These are phyloP conservation scores for Molossus alvarezi DNA, from an alignment of 2,797 vertebrate species.

Conservation along the genomic window DNA sequence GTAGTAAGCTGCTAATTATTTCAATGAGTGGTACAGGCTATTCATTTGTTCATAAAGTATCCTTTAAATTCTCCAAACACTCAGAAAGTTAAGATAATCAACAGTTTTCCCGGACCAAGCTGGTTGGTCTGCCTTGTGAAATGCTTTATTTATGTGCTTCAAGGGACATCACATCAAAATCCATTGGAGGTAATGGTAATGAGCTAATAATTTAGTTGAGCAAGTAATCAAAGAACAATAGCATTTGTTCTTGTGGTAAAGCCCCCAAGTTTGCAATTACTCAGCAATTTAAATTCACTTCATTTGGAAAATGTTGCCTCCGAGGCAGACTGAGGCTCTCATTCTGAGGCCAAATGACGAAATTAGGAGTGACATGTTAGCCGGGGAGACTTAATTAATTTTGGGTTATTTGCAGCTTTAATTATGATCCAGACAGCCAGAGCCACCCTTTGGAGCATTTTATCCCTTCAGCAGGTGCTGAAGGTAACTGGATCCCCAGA, in stretches of 20 bases:
- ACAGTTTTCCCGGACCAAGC: not conserved
- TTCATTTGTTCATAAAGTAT: slow-evolving; percentile 28
- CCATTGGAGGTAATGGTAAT: not conserved
- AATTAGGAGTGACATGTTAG: slow-evolving; percentile 53
- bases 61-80: not conserved
- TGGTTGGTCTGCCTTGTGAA: not conserved
- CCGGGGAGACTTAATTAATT: slow-evolving; percentile 49
- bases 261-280: slow-evolving; percentile 71
- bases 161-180: not conserved
- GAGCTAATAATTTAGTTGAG: slow-evolving; percentile 47
- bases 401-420: slow-evolving; percentile 56
- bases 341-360: slow-evolving; percentile 64
- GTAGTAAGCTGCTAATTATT: not conserved
- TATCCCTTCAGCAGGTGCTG: not conserved
- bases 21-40: not conserved
- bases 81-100: slow-evolving; percentile 13
- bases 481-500: not conserved
- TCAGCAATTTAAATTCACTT: slow-evolving; percentile 69
- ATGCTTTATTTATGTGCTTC: not conserved
- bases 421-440: slow-evolving; percentile 28
- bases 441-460: not conserved
- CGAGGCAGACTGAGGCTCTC: slow-evolving; percentile 32
- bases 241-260: slow-evolving; percentile 42
- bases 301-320: slow-evolving; percentile 66
- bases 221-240: slow-evolving; percentile 71